Conservation (phyloP, 2,888 invertebrate genomes). For the Apeira syringaria region DNA sequence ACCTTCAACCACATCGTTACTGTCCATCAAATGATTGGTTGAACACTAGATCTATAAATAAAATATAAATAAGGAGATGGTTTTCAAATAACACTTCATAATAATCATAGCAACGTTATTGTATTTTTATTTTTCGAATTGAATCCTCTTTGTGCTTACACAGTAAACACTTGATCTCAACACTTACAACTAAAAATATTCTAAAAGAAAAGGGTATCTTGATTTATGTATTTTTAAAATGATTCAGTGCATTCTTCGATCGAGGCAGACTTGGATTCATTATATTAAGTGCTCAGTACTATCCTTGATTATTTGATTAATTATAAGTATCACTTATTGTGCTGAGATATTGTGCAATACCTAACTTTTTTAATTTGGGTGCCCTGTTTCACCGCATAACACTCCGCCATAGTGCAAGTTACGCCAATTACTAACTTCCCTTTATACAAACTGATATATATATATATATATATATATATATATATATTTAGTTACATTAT, state of each 20-base stretch:
- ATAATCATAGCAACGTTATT: conserved; percentile 88
- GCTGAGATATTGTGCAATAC: conserved; percentile 78
- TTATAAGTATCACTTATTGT: conserved; percentile 65
- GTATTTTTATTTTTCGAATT: conserved; percentile 86
- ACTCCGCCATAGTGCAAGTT: conserved; percentile 72
- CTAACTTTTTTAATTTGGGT: conserved; percentile 67
- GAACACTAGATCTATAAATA: no score
- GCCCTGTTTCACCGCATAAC: conserved; percentile 68
- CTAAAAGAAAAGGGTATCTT: conserved; percentile 80
- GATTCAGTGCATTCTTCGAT: conserved; percentile 75
- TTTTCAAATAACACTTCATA: conserved; percentile 59
- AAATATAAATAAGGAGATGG: neutral
- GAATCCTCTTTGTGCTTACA: conserved; percentile 88
- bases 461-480: no score
- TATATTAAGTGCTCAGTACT: conserved; percentile 67
- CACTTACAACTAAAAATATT: conserved; percentile 88
- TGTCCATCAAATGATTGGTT: no score
- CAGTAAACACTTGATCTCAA: conserved; percentile 88
- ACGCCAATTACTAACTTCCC: conserved; percentile 67
- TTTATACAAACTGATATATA: conserved; percentile 81
- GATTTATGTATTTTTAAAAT: conserved; percentile 61
- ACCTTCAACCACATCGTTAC: no score
- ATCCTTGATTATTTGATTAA: conserved; percentile 60
- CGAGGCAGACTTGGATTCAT: conserved; percentile 67
- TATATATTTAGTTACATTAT: conserved; percentile 77